Conservation (phyloP, 2,113 vertebrate species). For the Stegostoma tigrinum region DNA sequence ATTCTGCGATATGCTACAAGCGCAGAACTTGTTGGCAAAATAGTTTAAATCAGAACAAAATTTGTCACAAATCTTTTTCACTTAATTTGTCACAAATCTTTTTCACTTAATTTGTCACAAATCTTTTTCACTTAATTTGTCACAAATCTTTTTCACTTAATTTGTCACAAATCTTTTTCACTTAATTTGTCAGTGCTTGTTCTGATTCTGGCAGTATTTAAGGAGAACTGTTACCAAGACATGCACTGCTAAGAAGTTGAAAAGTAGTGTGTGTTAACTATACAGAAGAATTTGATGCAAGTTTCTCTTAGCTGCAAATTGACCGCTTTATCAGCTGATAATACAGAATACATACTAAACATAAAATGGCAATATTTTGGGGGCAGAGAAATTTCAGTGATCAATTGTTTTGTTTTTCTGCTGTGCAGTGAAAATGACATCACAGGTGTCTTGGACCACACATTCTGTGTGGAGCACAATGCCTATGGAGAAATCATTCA, state of each 20-base stretch:
- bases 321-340: neutral
- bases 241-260: neutral
- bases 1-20: neutral
- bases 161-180: neutral
- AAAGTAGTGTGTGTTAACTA: neutral
- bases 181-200: neutral
- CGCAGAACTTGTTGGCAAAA: neutral
- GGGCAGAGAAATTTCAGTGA: neutral
- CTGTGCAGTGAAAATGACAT: slow-evolving; percentile 86
- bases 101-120: too few species aligned
- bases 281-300: neutral
- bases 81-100: too few species aligned
- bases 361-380: neutral
- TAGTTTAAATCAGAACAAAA: neutral
- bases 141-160: neutral
- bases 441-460: slow-evolving; percentile 95
- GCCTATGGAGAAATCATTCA: slow-evolving; percentile 97
- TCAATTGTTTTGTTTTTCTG: slow-evolving; percentile 27
- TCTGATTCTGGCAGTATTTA: neutral
- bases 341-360: neutral
- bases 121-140: neutral
- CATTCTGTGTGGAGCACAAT: slow-evolving; percentile 96
- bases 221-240: neutral
- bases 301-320: neutral
- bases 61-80: too few species aligned